phyloP scores from a whole-genome alignment of 2,888 invertebrate genomes.

The Cantharis lateralis region DNA sequence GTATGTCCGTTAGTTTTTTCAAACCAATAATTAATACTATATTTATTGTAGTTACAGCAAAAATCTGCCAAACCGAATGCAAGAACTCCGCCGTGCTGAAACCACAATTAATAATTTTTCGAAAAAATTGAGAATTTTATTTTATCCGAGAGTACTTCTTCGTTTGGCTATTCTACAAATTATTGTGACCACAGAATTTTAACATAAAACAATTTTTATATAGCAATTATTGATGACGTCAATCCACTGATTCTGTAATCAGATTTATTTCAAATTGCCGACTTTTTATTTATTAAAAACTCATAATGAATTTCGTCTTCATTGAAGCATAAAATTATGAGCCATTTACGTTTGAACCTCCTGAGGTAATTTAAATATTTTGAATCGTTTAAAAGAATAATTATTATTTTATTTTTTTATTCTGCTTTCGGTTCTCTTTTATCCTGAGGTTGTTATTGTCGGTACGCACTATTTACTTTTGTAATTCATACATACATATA shows the following conservation, averaged over 20 bases:
- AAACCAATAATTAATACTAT: too few relatives aligned
- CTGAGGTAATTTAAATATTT: neutral
- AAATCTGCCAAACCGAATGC: too few relatives aligned
- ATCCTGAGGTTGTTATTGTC: neutral
- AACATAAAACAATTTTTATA: neutral
- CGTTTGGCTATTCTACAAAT: neutral
- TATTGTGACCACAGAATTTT: neutral
- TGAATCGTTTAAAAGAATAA: too few relatives aligned
- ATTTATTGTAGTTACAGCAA: too few relatives aligned
- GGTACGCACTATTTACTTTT: neutral
- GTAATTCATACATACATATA: fast-evolving
- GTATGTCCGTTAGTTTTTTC: too few relatives aligned
- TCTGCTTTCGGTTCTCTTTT: too few relatives aligned
- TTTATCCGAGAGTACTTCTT: neutral
- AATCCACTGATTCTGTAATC: neutral
- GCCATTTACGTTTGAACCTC: neutral
- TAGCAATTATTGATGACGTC: neutral
- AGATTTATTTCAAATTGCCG: neutral
- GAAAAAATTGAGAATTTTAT: too few relatives aligned
- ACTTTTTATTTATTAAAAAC: neutral
- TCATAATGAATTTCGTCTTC: neutral
- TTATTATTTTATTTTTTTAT: too few relatives aligned
- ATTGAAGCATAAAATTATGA: neutral
- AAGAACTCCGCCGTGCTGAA: neutral
- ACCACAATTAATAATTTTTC: neutral